Evolutionary conservation across 92 coral and sea anemone species (phyloP).

Genomic region (Paramuricea clavata): DNA sequence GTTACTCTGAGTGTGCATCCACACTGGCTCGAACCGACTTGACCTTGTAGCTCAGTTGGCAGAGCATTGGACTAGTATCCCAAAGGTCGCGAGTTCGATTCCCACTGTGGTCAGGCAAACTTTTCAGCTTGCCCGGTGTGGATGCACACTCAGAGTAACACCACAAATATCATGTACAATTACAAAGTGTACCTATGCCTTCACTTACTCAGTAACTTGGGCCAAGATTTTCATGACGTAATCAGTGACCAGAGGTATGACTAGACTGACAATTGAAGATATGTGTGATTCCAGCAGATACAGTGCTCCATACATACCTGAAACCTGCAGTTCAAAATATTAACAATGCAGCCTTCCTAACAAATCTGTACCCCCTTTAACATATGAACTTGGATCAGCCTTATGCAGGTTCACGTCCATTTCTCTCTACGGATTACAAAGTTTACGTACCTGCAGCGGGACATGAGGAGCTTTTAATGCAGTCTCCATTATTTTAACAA

Average conservation of each 20-base stretch:
- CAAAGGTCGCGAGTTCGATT: too few relatives aligned
- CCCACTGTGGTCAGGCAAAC: too few relatives aligned
- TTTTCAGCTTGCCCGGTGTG: too few relatives aligned
- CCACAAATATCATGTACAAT: not conserved
- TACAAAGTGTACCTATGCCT: not conserved
- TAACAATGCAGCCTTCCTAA: not conserved
- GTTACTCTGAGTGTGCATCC: too few relatives aligned
- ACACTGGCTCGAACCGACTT: too few relatives aligned
- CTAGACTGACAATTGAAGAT: constrained; percentile 76
- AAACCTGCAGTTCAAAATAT: constrained; percentile 79
- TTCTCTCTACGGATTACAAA: not conserved
- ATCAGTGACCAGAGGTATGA: constrained; percentile 85
- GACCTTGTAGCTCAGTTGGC: too few relatives aligned
- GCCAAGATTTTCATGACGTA: constrained; percentile 77
- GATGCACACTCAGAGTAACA: too few relatives aligned
- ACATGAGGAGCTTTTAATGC: constrained; percentile 88
- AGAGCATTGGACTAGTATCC: too few relatives aligned
- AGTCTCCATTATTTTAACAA: constrained; percentile 83
- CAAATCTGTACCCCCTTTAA: not conserved
- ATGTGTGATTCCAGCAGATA: constrained; percentile 87
- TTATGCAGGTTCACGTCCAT: too few relatives aligned
- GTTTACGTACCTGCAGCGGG: constrained; percentile 81
- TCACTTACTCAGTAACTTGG: constrained; percentile 75
- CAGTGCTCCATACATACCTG: constrained; percentile 85
- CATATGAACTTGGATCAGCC: not conserved